Base-by-base conservation (phyloP, 2,113 vertebrate genomes). In the Echinops telfairi region DNA sequence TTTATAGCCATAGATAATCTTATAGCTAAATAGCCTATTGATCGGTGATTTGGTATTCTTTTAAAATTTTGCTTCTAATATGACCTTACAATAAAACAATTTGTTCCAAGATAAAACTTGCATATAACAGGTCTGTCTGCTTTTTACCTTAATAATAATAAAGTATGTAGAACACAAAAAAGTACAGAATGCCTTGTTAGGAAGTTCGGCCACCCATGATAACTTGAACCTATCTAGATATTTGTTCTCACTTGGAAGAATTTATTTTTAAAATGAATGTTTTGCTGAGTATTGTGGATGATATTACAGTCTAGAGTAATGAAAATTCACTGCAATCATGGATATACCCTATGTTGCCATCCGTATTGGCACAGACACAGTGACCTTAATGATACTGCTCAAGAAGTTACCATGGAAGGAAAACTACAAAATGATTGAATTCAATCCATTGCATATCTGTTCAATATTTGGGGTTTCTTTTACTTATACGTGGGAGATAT, bases 51-150 rank as follows among this genome's bases (percentile, higher is more conserved):
- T 84, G 60, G 23, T 3, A 19, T 68, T 77, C 27, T 86, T 93
- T 92, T 43, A 88, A 47, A 47, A 79, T 40, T 64, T 85, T 76
- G 88, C 31, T 83, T 70, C 92, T 73, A 29, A 1, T 31, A 79
- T 47, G 43, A 47, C 43, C 43, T 47, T 47, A 47, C 43, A 47
- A 47, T 47, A 47, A 5, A 47, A 47, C 43, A 47, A 47, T 47
- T 47, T 47, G 43, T 47, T 47, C 43, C 43, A 47, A 47, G 5
- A 47, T 47, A 47, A 47, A 47, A 47, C 5, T 47, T 47, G 43
- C 43, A 47, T 47, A 10, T 47, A 47, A 47, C 43, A 47, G 43
- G 5, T 47, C 10, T 47, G 43, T 47, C 43, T 47, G 43, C 43
- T 47, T 47, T 47, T 47, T 47, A 47, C 60, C 60, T 62, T 6